Conservation (phyloP, 2,888 invertebrate species). For the Agelastica alni region DNA sequence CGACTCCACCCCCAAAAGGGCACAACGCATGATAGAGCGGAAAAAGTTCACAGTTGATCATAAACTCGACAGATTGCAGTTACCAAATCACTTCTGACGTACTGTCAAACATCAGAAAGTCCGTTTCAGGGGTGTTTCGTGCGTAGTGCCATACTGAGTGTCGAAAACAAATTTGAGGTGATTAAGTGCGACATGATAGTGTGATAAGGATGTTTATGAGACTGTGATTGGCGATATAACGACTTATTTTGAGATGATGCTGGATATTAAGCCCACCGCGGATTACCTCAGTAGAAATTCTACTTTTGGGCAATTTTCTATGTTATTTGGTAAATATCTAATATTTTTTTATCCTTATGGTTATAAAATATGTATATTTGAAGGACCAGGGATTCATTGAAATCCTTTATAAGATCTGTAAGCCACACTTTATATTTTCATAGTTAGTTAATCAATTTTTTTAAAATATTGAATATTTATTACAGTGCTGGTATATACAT, state of each 20-base stretch:
- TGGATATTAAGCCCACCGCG: conserved; percentile 90
- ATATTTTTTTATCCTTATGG: too few species aligned
- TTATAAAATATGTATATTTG: too few species aligned
- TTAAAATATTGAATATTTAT: too few species aligned
- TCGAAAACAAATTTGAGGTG: conserved; percentile 2
- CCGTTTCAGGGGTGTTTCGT: conserved; percentile 23
- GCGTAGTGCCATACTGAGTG: conserved; percentile 16
- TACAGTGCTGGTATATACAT: too few species aligned
- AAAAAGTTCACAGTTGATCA: conserved; percentile 55
- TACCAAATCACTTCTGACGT: conserved; percentile 35
- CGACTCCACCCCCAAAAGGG: conserved; percentile 46
- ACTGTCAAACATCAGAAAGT: conserved; percentile 30
- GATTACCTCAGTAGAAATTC: conserved; percentile 91
- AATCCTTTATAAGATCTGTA: too few species aligned
- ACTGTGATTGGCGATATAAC: neutral
- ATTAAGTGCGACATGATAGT: conserved; percentile 23
- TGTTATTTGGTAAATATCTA: conserved; percentile 80
- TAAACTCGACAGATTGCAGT: conserved; percentile 50
- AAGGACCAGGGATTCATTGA: too few species aligned
- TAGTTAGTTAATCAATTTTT: too few species aligned
- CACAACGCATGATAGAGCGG: conserved; percentile 44
- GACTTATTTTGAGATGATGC: conserved; percentile 61
- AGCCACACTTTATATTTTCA: too few species aligned
- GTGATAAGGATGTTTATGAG: conserved; percentile 16
- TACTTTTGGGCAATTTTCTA: conserved; percentile 92